Evolutionary conservation across 2,113 vertebrate species (phyloP).

Genomic region (Glaucomys volans): DNA sequence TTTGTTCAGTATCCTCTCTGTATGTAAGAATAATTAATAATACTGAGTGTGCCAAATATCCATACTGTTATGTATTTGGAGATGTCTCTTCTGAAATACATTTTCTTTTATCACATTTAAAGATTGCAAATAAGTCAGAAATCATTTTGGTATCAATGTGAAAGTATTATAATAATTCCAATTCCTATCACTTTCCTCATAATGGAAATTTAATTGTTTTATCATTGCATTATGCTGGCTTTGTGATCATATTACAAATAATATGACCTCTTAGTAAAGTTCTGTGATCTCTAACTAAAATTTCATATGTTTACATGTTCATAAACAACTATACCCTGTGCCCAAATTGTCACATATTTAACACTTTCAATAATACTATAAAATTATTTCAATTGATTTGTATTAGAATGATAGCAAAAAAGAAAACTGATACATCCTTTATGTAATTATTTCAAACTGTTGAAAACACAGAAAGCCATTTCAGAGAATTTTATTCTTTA

Average conservation of each 20-base stretch:
- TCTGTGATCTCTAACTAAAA: background rate
- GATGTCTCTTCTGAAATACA: background rate
- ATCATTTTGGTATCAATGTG: slow-evolving; percentile 47
- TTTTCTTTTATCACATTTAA: slow-evolving; percentile 32
- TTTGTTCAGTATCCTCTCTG: background rate
- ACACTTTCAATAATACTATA: slow-evolving; percentile 4
- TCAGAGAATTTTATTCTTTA: slow-evolving; percentile 5
- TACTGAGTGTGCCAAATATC: background rate
- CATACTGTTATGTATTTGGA: background rate
- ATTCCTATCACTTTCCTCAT: slow-evolving; percentile 12
- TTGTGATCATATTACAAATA: slow-evolving; percentile 33
- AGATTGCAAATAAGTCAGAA: slow-evolving; percentile 11
- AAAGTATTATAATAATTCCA: background rate
- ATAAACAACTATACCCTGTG: background rate
- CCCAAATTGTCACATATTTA: slow-evolving; percentile 9
- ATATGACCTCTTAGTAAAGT: background rate
- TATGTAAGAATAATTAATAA: background rate
- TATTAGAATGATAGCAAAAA: slow-evolving; percentile 18
- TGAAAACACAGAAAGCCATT: background rate
- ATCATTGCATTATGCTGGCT: background rate
- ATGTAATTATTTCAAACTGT: slow-evolving; percentile 34
- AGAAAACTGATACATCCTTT: background rate
- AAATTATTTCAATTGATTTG: slow-evolving; percentile 48
- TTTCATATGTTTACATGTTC: background rate
- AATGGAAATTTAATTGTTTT: slow-evolving; percentile 54